phyloP scores from a whole-genome alignment of 2,888 invertebrate species.

The Drepana falcataria region DNA sequence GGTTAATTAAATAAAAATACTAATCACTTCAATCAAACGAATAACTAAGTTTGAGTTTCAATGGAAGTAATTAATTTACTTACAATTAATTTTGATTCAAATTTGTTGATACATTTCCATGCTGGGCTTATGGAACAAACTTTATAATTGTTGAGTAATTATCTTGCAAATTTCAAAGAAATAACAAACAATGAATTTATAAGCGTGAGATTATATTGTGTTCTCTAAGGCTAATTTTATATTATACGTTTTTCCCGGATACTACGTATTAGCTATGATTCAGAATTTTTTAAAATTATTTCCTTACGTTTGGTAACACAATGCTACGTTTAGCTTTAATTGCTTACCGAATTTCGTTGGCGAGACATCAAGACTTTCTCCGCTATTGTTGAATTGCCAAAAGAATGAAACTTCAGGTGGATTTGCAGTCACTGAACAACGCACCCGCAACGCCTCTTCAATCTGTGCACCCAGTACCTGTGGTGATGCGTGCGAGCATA shows the following conservation, averaged over 20 bases:
- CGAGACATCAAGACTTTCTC: constrained; percentile 89
- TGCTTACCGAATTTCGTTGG: constrained; percentile 77
- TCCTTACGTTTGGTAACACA: too few relatives aligned
- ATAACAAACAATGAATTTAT: not conserved
- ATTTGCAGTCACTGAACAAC: constrained; percentile 93
- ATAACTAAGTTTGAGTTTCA: not conserved
- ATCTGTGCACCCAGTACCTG: constrained; percentile 90
- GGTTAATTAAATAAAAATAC: not conserved
- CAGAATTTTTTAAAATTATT: too few relatives aligned
- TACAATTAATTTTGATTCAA: not conserved
- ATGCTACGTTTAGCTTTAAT: too few relatives aligned
- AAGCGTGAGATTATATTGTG: not conserved
- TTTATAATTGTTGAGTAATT: not conserved
- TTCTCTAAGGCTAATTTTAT: too few relatives aligned
- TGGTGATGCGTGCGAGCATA: constrained; percentile 85
- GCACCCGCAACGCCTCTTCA: constrained; percentile 88
- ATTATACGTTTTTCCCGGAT: too few relatives aligned
- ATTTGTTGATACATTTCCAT: not conserved
- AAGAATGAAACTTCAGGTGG: constrained; percentile 90
- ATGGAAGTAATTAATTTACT: not conserved
- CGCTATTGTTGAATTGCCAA: constrained; percentile 95
- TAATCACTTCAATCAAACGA: not conserved
- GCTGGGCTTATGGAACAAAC: not conserved
- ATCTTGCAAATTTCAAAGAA: not conserved
- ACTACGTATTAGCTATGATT: too few relatives aligned